These are phyloP conservation scores for Sphenodon punctatus DNA, from an alignment of 2,797 vertebrate genomes.

Conservation along the genomic window DNA sequence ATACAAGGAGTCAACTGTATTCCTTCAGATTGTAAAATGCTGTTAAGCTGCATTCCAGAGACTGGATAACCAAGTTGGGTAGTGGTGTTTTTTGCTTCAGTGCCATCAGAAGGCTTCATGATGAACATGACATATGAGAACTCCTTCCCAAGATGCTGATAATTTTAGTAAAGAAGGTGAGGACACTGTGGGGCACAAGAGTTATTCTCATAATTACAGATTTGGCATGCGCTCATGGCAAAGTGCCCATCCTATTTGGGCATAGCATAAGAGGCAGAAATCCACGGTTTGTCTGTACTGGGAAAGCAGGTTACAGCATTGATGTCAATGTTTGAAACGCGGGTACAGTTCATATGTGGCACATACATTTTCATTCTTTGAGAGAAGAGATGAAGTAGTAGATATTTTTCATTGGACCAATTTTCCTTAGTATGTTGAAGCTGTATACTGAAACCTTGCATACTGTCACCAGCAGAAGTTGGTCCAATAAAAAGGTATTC, in stretches of 20 bases:
- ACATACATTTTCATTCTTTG: neutral
- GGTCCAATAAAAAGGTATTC: too few species aligned
- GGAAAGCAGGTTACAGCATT: neutral
- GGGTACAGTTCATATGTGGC: rapidly evolving
- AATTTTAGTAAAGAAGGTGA: neutral
- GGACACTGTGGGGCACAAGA: neutral
- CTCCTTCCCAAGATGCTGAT: neutral
- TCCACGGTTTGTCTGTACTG: too few species aligned
- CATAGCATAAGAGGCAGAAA: neutral
- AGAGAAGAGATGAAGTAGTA: too few species aligned
- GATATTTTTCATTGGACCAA: too few species aligned
- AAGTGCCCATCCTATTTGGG: too few species aligned
- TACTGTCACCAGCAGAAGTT: too few species aligned
- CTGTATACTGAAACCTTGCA: too few species aligned
- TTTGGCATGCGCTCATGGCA: neutral
- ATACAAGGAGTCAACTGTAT: neutral
- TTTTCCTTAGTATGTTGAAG: too few species aligned
- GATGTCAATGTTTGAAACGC: neutral
- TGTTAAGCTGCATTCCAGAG: neutral
- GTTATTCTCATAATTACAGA: neutral
- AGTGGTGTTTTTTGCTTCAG: neutral
- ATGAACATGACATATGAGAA: neutral
- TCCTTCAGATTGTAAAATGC: neutral
- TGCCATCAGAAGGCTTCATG: neutral
- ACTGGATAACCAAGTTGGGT: neutral